These are phyloP conservation scores for Platyura marginata DNA, from an alignment of 1,140 invertebrate genomes.

Conservation along the genomic window DNA sequence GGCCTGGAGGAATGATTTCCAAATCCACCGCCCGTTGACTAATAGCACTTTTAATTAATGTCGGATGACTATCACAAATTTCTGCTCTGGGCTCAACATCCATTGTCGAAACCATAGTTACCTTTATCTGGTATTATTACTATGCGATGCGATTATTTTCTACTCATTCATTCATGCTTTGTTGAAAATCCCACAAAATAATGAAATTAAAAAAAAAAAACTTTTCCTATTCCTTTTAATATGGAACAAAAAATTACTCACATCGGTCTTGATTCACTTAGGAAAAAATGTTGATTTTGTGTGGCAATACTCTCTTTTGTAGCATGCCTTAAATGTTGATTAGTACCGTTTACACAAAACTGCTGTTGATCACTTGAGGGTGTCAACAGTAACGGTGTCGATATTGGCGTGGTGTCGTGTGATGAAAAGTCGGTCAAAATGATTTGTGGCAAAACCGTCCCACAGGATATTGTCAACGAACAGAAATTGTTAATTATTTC, in stretches of 20 bases:
- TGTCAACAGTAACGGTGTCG: background rate
- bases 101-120: constrained; percentile 2
- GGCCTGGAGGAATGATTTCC: constrained; percentile 27
- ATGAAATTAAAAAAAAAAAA: no score
- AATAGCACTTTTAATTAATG: constrained; percentile 26
- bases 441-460: background rate
- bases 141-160: no score
- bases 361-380: background rate
- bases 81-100: background rate
- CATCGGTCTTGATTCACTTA: no score
- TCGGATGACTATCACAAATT: background rate
- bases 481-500: background rate
- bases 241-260: no score
- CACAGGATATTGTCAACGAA: background rate
- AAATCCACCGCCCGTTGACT: constrained; percentile 33
- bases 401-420: background rate
- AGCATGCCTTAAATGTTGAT: no score
- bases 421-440: background rate
- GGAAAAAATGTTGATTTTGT: no score
- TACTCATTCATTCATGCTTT: no score
- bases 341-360: background rate
- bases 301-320: no score
- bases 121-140: no score
- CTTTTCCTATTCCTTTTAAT: no score
- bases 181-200: no score